A percentile compares a stretch with the other conserved stretches of the same genome.
Conservation (phyloP, 2,888 invertebrate species). For the Eilema depressum region DNA sequence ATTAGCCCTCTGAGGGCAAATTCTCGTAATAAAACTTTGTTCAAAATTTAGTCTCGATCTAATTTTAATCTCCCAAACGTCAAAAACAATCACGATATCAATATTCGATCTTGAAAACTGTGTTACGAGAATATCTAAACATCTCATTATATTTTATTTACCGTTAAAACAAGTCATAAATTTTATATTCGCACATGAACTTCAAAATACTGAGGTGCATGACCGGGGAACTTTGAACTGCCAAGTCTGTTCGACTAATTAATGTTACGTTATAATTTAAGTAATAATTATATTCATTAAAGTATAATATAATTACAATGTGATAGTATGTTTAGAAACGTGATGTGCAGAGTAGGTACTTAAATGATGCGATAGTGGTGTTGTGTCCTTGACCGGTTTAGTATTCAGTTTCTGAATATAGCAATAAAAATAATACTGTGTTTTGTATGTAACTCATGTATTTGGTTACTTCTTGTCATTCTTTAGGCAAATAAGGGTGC, state of each 20-base stretch:
- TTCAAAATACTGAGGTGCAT: conserved; percentile 4
- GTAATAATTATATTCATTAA: conserved; percentile 1
- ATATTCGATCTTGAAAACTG: too few species aligned
- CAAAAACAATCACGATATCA: too few species aligned
- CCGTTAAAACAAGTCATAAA: neutral
- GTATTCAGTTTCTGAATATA: conserved; percentile 3
- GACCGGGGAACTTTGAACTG: conserved; percentile 2
- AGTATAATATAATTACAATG: neutral
- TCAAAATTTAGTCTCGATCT: too few species aligned
- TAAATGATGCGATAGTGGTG: conserved; percentile 4
- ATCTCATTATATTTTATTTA: neutral
- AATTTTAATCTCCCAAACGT: too few species aligned
- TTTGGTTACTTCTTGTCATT: too few species aligned
- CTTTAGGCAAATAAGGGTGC: too few species aligned
- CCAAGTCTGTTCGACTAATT: neutral
- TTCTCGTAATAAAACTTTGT: too few species aligned
- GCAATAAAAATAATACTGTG: neutral
- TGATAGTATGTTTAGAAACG: conserved; percentile 13
- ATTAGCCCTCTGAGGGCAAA: too few species aligned
- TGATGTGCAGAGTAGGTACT: neutral
- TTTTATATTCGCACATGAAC: neutral
- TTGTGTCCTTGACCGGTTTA: conserved; percentile 17
- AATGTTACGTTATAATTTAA: neutral
- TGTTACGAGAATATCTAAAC: neutral
- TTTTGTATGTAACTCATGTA: neutral